Evolutionary conservation across 2,888 invertebrate species (phyloP).

Genomic region (Protonemura montana): DNA sequence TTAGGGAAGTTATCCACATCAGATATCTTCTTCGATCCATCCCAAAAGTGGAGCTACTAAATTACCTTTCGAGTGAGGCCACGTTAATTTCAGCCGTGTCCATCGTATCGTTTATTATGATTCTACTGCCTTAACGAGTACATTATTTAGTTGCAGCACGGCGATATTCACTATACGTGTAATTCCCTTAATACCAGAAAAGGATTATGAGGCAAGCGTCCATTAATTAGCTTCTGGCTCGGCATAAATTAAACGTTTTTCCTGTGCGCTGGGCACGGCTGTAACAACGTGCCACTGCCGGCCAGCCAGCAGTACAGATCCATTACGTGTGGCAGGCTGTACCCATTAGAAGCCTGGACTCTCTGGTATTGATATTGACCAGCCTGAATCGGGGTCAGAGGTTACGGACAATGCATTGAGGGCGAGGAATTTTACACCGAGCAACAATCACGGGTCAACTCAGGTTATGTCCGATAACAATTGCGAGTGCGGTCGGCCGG

Average conservation of each 20-base stretch:
- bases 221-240: not conserved
- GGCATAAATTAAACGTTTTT: slow-evolving; percentile 14
- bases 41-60: not conserved
- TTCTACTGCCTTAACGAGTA: slow-evolving; percentile 1
- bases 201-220: not conserved
- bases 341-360: not conserved
- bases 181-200: slow-evolving; percentile 10
- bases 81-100: not conserved
- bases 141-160: not conserved
- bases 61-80: not conserved
- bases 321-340: not conserved
- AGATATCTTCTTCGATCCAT: not conserved
- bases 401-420: slow-evolving; percentile 22
- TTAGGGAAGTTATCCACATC: not conserved
- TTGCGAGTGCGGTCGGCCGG: not conserved
- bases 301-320: not conserved
- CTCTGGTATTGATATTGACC: slow-evolving; percentile 27
- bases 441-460: not conserved
- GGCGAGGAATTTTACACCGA: not conserved
- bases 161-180: not conserved
- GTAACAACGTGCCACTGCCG: too few species aligned
- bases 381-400: not conserved
- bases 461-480: not conserved
- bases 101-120: not conserved
- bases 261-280: too few species aligned